phyloP scores from a whole-genome alignment of 2,797 vertebrate species.

The Okamejei kenojei region DNA sequence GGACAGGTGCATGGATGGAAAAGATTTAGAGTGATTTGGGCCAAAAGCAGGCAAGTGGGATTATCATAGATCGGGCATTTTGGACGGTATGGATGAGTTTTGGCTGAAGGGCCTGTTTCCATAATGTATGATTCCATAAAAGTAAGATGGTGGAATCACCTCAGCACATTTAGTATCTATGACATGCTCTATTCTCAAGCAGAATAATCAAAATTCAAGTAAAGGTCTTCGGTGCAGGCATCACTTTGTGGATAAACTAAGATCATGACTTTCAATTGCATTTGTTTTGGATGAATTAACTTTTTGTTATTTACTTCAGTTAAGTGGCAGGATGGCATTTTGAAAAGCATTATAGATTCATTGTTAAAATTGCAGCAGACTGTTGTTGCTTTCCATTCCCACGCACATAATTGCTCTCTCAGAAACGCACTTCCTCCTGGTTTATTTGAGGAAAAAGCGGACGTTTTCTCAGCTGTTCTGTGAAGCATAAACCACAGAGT shows the following conservation, averaged over 20 bases:
- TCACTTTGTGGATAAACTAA: background rate
- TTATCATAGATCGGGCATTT: too few relatives aligned
- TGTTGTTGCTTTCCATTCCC: conserved; percentile 14
- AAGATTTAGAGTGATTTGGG: too few relatives aligned
- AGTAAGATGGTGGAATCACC: background rate
- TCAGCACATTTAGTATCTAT: background rate
- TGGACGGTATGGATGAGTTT: too few relatives aligned
- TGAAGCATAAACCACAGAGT: background rate
- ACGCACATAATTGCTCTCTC: conserved; percentile 6
- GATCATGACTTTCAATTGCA: background rate
- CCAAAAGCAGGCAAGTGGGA: too few relatives aligned
- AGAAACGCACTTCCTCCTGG: background rate
- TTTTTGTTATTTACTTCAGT: background rate
- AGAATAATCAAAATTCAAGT: background rate
- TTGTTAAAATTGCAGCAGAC: background rate
- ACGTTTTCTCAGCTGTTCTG: background rate
- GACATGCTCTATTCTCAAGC: background rate
- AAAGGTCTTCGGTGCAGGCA: background rate
- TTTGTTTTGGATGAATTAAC: background rate
- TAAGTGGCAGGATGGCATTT: conserved; percentile 11
- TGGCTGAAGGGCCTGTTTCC: too few relatives aligned
- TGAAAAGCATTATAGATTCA: background rate
- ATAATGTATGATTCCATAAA: too few relatives aligned
- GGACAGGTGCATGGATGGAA: too few relatives aligned
- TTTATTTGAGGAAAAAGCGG: background rate